A percentile compares a stretch with the other conserved stretches of the same genome.
phyloP scores from a whole-genome alignment of 2,797 vertebrate species.

The Glyptemys insculpta region DNA sequence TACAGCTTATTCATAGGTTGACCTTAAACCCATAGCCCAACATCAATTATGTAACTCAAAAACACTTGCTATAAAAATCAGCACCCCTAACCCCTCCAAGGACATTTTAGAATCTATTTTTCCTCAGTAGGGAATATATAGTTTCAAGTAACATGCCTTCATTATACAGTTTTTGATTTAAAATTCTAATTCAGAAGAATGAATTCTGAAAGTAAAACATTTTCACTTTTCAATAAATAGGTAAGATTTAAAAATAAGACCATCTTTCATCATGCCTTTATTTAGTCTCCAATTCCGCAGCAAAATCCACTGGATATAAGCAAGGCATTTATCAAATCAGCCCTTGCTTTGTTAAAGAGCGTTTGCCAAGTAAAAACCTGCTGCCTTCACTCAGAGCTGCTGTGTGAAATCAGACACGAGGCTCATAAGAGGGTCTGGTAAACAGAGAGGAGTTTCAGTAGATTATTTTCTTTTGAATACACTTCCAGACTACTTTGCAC shows the following conservation, averaged over 20 bases:
- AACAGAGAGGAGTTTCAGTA: conserved; percentile 23
- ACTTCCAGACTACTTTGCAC: neutral
- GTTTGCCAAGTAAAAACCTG: conserved; percentile 78
- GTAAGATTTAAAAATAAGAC: neutral
- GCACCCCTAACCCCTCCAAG: neutral
- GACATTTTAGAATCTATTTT: neutral
- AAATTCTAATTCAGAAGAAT: neutral
- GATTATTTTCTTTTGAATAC: neutral
- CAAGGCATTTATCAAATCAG: conserved; percentile 16
- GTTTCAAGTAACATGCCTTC: neutral
- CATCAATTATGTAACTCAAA: neutral
- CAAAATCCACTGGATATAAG: neutral
- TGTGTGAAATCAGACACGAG: conserved; percentile 79
- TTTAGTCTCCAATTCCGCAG: neutral
- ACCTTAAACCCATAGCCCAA: neutral
- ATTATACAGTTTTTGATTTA: neutral
- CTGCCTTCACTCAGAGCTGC: conserved; percentile 80
- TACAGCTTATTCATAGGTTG: neutral
- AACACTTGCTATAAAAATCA: neutral
- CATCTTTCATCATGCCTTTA: neutral
- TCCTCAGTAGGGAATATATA: neutral
- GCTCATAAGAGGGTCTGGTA: neutral
- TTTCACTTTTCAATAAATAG: neutral
- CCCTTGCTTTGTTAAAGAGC: neutral
- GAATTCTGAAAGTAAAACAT: neutral